These are phyloP conservation scores for Linurgus olivaceus DNA, from an alignment of 2,797 vertebrate genomes.

Conservation along the genomic window DNA sequence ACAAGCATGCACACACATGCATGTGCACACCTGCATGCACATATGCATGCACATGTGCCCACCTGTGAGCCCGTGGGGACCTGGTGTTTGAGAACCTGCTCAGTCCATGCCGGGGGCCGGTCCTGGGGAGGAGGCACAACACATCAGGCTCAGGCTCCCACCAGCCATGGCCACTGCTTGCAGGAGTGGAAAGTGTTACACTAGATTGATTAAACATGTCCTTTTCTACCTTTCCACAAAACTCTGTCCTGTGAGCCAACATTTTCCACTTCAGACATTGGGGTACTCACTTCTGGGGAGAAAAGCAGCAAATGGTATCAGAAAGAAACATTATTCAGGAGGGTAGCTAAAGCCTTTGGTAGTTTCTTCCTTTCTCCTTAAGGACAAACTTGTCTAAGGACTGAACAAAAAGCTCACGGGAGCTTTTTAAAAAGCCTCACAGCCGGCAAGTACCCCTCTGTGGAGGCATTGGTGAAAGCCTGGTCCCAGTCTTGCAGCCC, in stretches of 20 bases:
- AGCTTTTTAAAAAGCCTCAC: not conserved
- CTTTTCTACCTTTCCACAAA: not conserved
- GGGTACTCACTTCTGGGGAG: not conserved
- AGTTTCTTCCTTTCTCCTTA: not conserved
- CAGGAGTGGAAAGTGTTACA: not conserved
- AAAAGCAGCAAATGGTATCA: not conserved
- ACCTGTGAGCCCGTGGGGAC: fast-evolving
- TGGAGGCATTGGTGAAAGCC: not conserved
- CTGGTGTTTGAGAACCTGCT: not conserved
- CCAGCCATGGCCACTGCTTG: not conserved
- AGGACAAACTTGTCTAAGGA: not conserved
- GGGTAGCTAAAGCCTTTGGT: not conserved
- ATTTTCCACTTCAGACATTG: not conserved
- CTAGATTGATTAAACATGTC: not conserved
- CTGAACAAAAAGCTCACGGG: not conserved
- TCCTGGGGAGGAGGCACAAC: not conserved
- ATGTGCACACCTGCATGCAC: not conserved
- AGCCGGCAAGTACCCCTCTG: not conserved
- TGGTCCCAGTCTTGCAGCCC: not conserved
- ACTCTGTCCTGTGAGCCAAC: not conserved
- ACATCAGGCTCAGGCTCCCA: not conserved
- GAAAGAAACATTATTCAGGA: not conserved
- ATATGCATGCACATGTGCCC: no score
- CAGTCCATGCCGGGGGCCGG: fast-evolving
- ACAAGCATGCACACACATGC: fast-evolving